Base-by-base conservation (phyloP, 2,113 vertebrate genomes). In the Antidorcas marsupialis region DNA sequence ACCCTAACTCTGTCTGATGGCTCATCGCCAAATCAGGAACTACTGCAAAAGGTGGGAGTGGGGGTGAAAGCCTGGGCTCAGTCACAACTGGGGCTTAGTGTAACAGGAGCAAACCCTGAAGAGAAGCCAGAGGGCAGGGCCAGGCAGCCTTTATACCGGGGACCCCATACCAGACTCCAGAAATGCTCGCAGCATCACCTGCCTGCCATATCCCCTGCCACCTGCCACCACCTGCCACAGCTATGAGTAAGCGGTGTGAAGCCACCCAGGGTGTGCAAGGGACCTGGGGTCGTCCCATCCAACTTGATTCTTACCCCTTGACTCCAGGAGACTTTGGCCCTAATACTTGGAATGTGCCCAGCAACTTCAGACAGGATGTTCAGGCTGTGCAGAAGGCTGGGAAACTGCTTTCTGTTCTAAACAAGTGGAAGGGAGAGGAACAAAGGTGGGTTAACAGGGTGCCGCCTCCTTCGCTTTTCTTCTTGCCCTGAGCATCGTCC, bases 111-210 rank as follows among this genome's bases (percentile, higher is more conserved):
- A 52, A 71, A 43, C 16, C 30, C 10, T 43, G 21, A 39, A 9
- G 45, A 59, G 47, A 76, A 71, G 36, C 21, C 19, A 30, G 92
- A 82, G 28, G 27, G 52, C 30, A 27, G 36, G 86, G 62, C 50
- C 27, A 23, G 43, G 12, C 0, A 11, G 43, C 14, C 62, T 1
- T 1, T 2, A 6, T 19, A 47, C 28, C 19, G 43, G 87, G 57
- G 64, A 27, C 62, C 7, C 39, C 13, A 52, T 23, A 10, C 19
- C 21, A 36, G 53, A 74, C 19, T 82, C 36, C 53, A 28, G 11
- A 89, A 82, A 50, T 0, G 21, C 83, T 39, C 19, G 1, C 50
- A 36, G 33, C 30, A 19, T 67, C 64, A 15, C 28, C 43, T 36
- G 64, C 17, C 62, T 64, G 12, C 50, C 36, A 36, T 11, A 14